Conservation (phyloP, 2,113 vertebrate species). For the Campylorhamphus procurvoides region DNA sequence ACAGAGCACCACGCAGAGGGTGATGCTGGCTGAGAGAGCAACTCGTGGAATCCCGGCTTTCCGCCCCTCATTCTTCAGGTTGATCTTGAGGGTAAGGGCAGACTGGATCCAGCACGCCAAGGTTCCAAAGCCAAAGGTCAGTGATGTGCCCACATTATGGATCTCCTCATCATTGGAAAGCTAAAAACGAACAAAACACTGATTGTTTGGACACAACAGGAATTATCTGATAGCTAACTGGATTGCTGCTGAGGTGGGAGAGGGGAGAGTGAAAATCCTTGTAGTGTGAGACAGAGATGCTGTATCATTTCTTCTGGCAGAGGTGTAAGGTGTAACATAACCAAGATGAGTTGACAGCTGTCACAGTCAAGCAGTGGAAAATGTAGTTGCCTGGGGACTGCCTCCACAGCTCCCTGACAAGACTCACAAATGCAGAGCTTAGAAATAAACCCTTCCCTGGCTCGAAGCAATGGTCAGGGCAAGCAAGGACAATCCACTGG, state of each 20-base stretch:
- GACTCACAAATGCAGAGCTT: background rate
- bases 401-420: background rate
- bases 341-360: background rate
- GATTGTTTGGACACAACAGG: background rate
- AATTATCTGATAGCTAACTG: background rate
- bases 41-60: slow-evolving; percentile 79
- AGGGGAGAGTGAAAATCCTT: background rate
- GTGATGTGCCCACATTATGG: slow-evolving; percentile 82
- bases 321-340: background rate
- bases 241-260: background rate
- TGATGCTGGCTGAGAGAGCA: slow-evolving; percentile 82
- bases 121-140: slow-evolving; percentile 88
- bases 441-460: background rate
- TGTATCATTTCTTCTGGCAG: background rate
- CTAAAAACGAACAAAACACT: slow-evolving; percentile 65
- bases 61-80: slow-evolving; percentile 86
- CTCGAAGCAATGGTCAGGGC: background rate
- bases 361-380: background rate
- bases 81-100: slow-evolving; percentile 85
- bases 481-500: background rate
- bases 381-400: background rate
- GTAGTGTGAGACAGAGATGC: background rate
- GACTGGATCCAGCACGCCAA: slow-evolving; percentile 92
- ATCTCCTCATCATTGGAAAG: slow-evolving; percentile 76
- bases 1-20: slow-evolving; percentile 85